Base-by-base conservation (phyloP, 1,140 invertebrate species). In the Trachymyrmex septentrionalis region DNA sequence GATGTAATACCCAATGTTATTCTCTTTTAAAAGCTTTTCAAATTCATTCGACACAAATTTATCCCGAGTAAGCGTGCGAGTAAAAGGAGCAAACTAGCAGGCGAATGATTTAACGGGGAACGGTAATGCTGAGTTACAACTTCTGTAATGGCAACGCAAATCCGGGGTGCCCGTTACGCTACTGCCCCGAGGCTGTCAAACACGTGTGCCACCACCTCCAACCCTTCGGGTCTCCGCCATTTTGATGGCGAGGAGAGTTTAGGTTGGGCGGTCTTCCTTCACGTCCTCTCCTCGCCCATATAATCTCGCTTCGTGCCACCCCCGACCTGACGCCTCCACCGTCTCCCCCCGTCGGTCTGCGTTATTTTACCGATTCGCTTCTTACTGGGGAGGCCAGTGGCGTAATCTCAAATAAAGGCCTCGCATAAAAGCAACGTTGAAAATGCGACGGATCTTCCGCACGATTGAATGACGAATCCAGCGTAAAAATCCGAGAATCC, bases 191-290 rank as follows among this genome's bases (percentile, higher is more conserved):
- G 71, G 73, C 90, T 86, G 78, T 86, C 88, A 87, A 88, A 91
- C 88, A 91, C 90, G 90, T 90, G 88, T 88, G 88, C 88, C 85
- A 85, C 61, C 55, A 76, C 73, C 82, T 88, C 82, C 87, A 85
- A 87, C 86, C 27, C 88, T 87, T 75, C 84, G 55, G 50, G 75
- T 75, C 85, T 87, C 64, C 86, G 82, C 90, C 90, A 91, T 91
- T 91, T 91, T 86, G 88, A 53, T 86, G 87, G 66, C 30, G 27
- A 84, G 78, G 63, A 80, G 63, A 80, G 63, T 77, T 77, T 72
- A 87, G 64, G 76, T 88, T 76, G 69, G 82, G 57, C 78, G 86
- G 30, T 84, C 61, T 78, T 86, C 64, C 75, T 71, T 86, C 81
- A 69, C 21, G 38, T 87, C 86, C 89, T 90, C 88, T 87, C 53